Base-by-base conservation (phyloP, 35 echinoderm and acorn worm genomes). In the Diadema setosum region DNA sequence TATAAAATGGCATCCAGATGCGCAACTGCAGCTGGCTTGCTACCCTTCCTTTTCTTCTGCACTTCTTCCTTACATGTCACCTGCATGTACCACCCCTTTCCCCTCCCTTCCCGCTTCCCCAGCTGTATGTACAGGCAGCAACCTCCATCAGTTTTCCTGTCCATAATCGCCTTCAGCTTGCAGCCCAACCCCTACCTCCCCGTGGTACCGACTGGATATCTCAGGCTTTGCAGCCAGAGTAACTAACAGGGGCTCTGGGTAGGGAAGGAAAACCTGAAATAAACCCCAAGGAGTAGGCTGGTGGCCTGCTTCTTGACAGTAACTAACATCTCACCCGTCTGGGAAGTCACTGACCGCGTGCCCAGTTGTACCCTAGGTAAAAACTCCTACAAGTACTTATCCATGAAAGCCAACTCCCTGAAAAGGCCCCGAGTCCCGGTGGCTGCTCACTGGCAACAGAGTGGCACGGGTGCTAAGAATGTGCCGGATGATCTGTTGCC, bases 401-500 rank as follows among this genome's bases (percentile, higher is more conserved):
- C 21, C 82, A 84, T 84, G 82, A 84, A 84, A 84, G 82, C 59
- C 48, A 27, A 58, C 32, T 45, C 82, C 82, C 46, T 30, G 82
- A 56, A 29, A 59, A 27, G 82, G 56, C 48, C 82, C 46, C 48
- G 82, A 48, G 82, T 84, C 82, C 82, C 82, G 82, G 82, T 84
- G 44, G 82, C 82, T 84, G 82, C 32, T 84, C 16, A 16, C 45
- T 4, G 82, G 82, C 32, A 84, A 84, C 82, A 84, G 2, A 61
- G 56, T 46, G 29, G 82, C 82, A 58, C 46, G 82, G 82, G 82
- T 84, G 82, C 82, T 4, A 84, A 84, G 27, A 84, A 84, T 84
- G 40, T 3, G 82, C 76, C 76, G 35, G 35, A 45, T 81, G 76
- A 81, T 81, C 42, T 42, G 76, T 81, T 81, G 76, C 76, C 76